Evolutionary conservation across 2,797 vertebrate genomes (phyloP), one percentile per base, ranked within the genome.

Genomic region (Antennarius maculatus): DNA sequence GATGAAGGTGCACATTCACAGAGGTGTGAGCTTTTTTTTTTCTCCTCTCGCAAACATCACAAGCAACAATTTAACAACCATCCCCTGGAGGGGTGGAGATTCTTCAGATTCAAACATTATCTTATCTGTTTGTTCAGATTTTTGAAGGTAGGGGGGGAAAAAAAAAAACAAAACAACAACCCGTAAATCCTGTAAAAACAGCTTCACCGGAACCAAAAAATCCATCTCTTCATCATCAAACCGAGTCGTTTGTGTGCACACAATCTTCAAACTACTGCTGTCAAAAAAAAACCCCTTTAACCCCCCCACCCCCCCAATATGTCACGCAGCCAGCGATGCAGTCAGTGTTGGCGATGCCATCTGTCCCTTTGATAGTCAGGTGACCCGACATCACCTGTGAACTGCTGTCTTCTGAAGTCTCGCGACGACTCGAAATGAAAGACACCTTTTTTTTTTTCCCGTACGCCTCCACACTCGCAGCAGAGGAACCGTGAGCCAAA

Each of bases 331-430:
- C 61, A 48, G 52, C 42, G 55, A 72, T 8, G 31, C 31, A 34
- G 31, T 34, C 23, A 23, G 23, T 53, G 76, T 28, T 46, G 59
- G 64, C 69, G 8, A 66, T 1, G 55, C 82, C 82, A 83, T 80
- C 78, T 87, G 82, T 83, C 62, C 72, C 74, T 69, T 51, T 82
- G 77, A 85, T 74, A 39, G 53, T 28, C 60, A 18, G 59, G 60
- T 47, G 42, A 66, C 69, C 77, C 7, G 6, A 47, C 45, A 69
- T 76, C 76, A 66, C 55, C 74, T 52, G 65, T 7, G 54, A 14
- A 2, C 48, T 3, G 49, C 61, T 28, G 43, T 47, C 28, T 23
- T 66, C 68, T 28, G 70, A 63, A 23, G 34, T 37, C 59, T 2
- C 54, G 31, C 59, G 14, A 39, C 12, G 45, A 55, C 74, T 39